Evolutionary conservation across 2,797 vertebrate species (phyloP).

Genomic region (Basileuterus tristriatus): DNA sequence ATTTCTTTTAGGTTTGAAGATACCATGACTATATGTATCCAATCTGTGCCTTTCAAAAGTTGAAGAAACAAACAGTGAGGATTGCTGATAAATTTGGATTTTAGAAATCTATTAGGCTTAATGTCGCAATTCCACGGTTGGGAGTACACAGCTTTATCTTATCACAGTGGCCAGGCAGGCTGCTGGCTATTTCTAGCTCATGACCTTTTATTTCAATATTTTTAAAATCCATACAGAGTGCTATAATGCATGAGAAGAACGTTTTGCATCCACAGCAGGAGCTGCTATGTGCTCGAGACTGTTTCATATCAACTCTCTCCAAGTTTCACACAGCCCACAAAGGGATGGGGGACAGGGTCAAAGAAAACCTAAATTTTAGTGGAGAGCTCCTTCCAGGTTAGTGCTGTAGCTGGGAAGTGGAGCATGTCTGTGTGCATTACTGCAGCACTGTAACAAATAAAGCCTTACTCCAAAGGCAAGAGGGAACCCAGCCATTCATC

Average conservation of each 20-base stretch:
- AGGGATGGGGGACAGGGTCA: background rate
- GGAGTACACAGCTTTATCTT: slow-evolving; percentile 47
- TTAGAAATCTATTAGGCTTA: slow-evolving; percentile 45
- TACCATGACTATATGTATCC: background rate
- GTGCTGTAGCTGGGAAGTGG: background rate
- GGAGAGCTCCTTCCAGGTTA: background rate
- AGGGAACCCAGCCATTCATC: background rate
- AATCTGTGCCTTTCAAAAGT: background rate
- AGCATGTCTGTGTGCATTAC: background rate
- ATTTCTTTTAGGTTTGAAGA: slow-evolving; percentile 22
- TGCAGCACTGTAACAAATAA: background rate
- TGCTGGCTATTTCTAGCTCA: slow-evolving; percentile 19
- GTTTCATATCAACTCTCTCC: background rate
- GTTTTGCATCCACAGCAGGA: background rate
- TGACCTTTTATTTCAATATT: slow-evolving; percentile 58
- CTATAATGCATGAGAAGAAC: background rate
- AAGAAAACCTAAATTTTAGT: background rate
- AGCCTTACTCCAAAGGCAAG: background rate
- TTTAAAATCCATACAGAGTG: slow-evolving; percentile 29
- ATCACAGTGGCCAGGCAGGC: slow-evolving; percentile 28
- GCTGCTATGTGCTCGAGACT: background rate
- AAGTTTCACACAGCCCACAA: accelerated
- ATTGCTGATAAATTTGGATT: slow-evolving; percentile 45
- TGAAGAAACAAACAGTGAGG: slow-evolving; percentile 42
- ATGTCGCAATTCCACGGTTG: background rate